Evolutionary conservation across 23 tunicate species (phyloP), one percentile per base, ranked within the genome.

Genomic region (Botrylloides violaceus): DNA sequence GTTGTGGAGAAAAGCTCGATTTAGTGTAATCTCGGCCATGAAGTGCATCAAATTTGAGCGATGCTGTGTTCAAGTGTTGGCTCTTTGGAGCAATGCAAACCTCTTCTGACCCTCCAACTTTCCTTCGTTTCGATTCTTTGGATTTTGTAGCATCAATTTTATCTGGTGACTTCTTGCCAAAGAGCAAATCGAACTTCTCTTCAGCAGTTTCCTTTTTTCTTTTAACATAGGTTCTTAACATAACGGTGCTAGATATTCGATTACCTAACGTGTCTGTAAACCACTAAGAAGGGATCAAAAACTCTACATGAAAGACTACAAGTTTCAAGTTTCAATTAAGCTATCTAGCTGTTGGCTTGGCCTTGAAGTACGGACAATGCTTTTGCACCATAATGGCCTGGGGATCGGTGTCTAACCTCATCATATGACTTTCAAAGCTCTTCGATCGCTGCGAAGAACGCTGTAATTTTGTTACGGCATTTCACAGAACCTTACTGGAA

Each of bases 161-260:
- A 24, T 1, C 37, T 68, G 36, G 26, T 4, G 58, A 56, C 28
- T 68, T 43, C 23, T 19, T 20, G 27, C 74, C 58, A 68, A 85
- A 79, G 19, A 85, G 20, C 20, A 83, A 81, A 75, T 85, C 94
- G 74, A 79, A 85, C 35, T 85, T 85, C 28, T 66, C 77, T 31
- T 75, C 81, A 36, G 94, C 94, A 2, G 79, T 70, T 19, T 85
- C 94, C 58, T 85, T 85, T 32, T 83, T 60, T 37, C 75, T 74
- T 25, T 80, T 72, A 34, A 81, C 76, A 58, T 84, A 84, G 18
- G 92, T 84, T 3, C 92, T 43, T 43, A 43, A 43, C 53, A 43
- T 43, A 7, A 9, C 15, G 53, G 15, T 43, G 15, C 15, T 15
- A n/a, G n/a, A n/a, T n/a, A n/a, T n/a, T n/a, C n/a, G n/a, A n/a